These are phyloP conservation scores for Triplophysa tibetana DNA, from an alignment of 2,113 vertebrate species.

Conservation along the genomic window DNA sequence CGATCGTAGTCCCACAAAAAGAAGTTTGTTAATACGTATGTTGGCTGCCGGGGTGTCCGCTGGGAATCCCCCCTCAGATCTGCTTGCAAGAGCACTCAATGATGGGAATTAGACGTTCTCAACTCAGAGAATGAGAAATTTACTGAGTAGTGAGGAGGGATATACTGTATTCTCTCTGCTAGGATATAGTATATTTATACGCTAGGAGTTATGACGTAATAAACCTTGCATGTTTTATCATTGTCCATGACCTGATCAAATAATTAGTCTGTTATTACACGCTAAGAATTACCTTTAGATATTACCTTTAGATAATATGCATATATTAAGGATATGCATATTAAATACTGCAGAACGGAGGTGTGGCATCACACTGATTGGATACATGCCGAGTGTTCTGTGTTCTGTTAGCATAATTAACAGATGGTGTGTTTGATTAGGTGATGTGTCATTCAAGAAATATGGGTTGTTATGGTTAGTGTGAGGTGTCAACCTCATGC, in stretches of 20 bases:
- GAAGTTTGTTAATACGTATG: constrained; percentile 58
- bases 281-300: no score
- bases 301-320: no score
- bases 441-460: constrained; percentile 73
- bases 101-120: neutral
- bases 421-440: constrained; percentile 78
- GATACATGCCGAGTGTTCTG: constrained; percentile 69
- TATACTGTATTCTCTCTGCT: neutral
- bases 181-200: no score
- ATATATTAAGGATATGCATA: no score
- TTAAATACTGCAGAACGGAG: neutral
- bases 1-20: constrained; percentile 90
- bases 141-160: neutral
- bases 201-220: no score
- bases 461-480: constrained; percentile 68
- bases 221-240: no score
- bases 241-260: neutral
- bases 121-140: neutral
- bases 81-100: constrained; percentile 46
- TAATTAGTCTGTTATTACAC: no score
- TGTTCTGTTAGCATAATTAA: constrained; percentile 77
- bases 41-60: constrained; percentile 78
- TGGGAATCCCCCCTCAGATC: constrained; percentile 66
- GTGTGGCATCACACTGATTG: constrained; percentile 65
- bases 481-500: constrained; percentile 57